Percentiles rank a stretch among this genome's conserved stretches.
These are phyloP conservation scores for Neosilurus mollespiculum DNA, from an alignment of 2,797 vertebrate species.

Conservation along the genomic window DNA sequence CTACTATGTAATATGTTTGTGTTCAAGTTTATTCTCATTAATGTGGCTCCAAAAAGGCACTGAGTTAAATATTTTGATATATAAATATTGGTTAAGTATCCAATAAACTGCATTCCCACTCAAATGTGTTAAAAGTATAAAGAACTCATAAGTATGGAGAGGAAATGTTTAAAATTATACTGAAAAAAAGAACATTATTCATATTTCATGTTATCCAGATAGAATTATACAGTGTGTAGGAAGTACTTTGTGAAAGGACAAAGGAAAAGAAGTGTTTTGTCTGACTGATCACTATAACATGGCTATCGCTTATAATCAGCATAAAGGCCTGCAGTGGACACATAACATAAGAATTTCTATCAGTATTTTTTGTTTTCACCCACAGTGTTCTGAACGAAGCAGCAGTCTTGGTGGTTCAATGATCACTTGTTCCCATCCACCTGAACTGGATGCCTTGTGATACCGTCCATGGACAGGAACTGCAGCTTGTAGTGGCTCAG, in stretches of 20 bases:
- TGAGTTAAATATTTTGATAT: neutral
- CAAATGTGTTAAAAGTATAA: neutral
- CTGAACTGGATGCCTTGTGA: conserved; percentile 73
- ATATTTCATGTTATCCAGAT: neutral
- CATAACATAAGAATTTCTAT: neutral
- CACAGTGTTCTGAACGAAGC: conserved; percentile 76
- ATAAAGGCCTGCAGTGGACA: neutral
- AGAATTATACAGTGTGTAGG: neutral
- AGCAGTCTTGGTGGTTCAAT: conserved; percentile 79
- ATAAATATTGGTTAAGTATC: no score
- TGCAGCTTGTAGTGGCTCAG: conserved; percentile 62
- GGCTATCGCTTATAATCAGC: no score
- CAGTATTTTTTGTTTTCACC: conserved; percentile 48
- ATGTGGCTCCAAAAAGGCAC: neutral
- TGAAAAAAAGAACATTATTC: neutral
- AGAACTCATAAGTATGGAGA: neutral
- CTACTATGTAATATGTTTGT: neutral
- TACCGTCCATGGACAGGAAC: conserved; percentile 89
- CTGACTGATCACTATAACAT: neutral
- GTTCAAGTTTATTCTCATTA: neutral
- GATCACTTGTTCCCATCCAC: conserved; percentile 56
- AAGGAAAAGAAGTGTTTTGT: neutral
- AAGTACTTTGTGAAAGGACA: no score
- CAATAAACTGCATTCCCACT: neutral
- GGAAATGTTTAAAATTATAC: neutral